These are phyloP conservation scores for Drosophila ambigua DNA, from an alignment of 1,140 invertebrate species.

Conservation along the genomic window DNA sequence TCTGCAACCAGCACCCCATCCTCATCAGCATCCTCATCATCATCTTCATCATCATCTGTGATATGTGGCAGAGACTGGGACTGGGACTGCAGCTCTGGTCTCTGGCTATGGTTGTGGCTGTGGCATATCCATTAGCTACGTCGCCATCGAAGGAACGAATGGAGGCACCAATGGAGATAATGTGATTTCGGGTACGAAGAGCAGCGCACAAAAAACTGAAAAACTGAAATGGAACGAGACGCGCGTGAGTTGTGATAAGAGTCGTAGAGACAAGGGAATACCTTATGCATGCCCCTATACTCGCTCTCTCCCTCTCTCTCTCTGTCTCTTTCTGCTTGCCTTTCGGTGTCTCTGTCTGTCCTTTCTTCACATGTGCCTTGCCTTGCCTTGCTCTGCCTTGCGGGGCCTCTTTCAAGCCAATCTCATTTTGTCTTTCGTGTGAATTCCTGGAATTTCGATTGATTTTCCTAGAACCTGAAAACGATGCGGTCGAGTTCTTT, in stretches of 20 bases:
- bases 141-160: constrained; percentile 63
- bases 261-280: constrained; percentile 76
- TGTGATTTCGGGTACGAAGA: constrained; percentile 67
- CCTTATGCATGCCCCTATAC: constrained; percentile 48
- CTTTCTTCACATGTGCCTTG: too few species aligned
- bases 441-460: constrained; percentile 83
- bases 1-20: constrained; percentile 47
- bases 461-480: constrained; percentile 78
- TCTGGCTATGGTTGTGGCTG: constrained; percentile 25
- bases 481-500: constrained; percentile 21
- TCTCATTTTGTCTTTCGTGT: constrained; percentile 79
- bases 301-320: neutral
- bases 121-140: constrained; percentile 75
- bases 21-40: constrained; percentile 26
- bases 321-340: too few species aligned
- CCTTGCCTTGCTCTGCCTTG: neutral
- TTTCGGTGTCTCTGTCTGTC: neutral
- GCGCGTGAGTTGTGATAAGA: constrained; percentile 78
- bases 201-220: constrained; percentile 16
- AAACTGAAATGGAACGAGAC: constrained; percentile 75
- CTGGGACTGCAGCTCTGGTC: neutral
- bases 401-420: constrained; percentile 41
- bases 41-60: constrained; percentile 72
- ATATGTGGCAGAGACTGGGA: constrained; percentile 48
- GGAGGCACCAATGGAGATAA: constrained; percentile 58